Base-by-base conservation (phyloP, 2,888 invertebrate genomes). In the Philereme transversata region DNA sequence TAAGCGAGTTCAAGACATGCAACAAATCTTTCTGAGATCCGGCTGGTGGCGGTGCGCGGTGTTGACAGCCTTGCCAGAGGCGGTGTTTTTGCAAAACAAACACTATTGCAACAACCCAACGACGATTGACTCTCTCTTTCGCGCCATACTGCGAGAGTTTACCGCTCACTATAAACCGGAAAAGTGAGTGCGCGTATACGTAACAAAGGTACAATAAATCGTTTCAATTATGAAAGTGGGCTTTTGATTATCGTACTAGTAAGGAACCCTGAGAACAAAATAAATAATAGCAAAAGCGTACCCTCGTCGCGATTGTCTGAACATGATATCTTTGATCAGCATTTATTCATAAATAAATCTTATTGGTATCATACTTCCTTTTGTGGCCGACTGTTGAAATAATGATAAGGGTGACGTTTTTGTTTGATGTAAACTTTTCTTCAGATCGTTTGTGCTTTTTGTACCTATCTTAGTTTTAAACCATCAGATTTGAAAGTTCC, bases 61-160 rank as follows among this genome's bases (percentile, higher is more conserved):
- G 79, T 75, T 79, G 80, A 76, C 84, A 86, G 83, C 87, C 88
- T 89, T 87, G 89, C 86, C 83, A 69, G 80, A 73, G 84, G 88
- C 87, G 75, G 67, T 78, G 83, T 85, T 85, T 87, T 84, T 85
- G 86, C 88, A 86, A 88, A 87, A 85, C 85, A 84, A 81, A 81
- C 76, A 76, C 63, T 75, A 76, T 89, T 88, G 83, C 88, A 80
- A 82, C 83, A 85, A 77, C 77, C 67, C 76, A 71, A 69, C 74
- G 75, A 68, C 69, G 72, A 72, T 75, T 74, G 71, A 78, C 84
- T 86, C 83, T 83, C 83, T 82, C 82, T 82, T 82, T 82, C 75
- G 72, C 71, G 73, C 70, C 72, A 66, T 73, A 68, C 78, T 78
- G 75, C 77, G 72, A 80, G 71, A 75, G 74, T 73, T 55, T 76